Base-by-base conservation (phyloP, 92 coral and sea anemone genomes). In the Siderastrea radians region DNA sequence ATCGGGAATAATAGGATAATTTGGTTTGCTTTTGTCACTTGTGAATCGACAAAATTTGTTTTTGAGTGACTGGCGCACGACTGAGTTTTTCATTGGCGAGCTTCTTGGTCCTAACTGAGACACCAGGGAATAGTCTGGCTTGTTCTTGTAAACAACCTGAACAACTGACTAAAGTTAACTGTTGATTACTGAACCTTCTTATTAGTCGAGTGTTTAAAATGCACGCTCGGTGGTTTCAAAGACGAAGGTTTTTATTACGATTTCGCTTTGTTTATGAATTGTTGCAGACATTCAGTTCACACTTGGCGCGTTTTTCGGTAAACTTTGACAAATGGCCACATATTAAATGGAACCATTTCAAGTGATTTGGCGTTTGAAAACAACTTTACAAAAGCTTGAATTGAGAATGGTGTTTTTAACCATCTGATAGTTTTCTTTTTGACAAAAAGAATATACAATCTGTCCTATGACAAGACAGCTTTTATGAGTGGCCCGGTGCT, bases 191-290 rank as follows among this genome's bases (percentile, higher is more conserved):
- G 43, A 55, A 65, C 61, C 52, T 19, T 52, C 48, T 62, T 74
- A 61, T 62, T 73, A 73, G 74, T 62, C 64, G 60, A 50, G 66
- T 63, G 75, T 85, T 75, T 76, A 52, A 75, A 76, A 76, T 76
- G 77, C 75, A 85, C 84, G 83, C 76, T 76, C 65, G 67, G 84
- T 85, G 89, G 75, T 77, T 77, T 68, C 55, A 78, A 67, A 77
- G 75, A 17, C 59, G 61, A 77, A 77, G 63, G 74, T 63, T 85
- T 68, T 73, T 73, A 84, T 51, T 38, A 84, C 72, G 65, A 13
- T 53, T 49, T 73, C 50, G 78, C 60, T 74, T 84, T 84, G 87
- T 84, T 84, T 84, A 84, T 44, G 60, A 84, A 63, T 84, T 84
- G 87, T 74, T 72, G 57, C 62, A 74, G 80, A 61, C 61, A 61